A percentile compares a stretch with the other conserved stretches of the same genome.
phyloP scores from a whole-genome alignment of 2,797 vertebrate species.

The Cryptoprocta ferox region DNA sequence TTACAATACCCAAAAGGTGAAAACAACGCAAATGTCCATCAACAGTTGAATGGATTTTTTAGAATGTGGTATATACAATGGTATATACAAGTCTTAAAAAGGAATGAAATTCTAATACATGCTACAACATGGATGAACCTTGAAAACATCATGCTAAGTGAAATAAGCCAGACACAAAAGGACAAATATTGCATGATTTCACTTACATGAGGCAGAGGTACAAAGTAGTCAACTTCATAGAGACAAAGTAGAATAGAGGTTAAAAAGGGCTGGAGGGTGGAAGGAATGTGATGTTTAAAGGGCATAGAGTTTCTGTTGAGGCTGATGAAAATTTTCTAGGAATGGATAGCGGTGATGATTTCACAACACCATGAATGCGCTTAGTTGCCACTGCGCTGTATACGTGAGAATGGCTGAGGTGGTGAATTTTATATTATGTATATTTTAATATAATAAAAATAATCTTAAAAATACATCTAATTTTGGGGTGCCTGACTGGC shows the following conservation, averaged over 20 bases:
- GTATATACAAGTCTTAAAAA: neutral
- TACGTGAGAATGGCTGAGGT: neutral
- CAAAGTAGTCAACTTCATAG: constrained; percentile 12
- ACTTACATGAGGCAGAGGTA: neutral
- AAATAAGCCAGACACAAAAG: constrained; percentile 43
- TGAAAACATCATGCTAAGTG: constrained; percentile 21
- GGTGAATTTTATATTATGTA: neutral
- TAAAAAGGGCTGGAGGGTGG: neutral
- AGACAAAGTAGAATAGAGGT: neutral
- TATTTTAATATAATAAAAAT: neutral
- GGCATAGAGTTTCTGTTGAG: neutral
- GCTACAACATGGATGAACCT: neutral
- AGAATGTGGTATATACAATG: neutral
- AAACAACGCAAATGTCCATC: neutral
- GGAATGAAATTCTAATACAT: neutral
- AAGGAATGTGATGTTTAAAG: neutral
- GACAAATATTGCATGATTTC: constrained; percentile 26
- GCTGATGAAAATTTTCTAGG: neutral
- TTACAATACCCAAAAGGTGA: neutral
- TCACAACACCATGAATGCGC: neutral
- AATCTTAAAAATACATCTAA: constrained; percentile 8
- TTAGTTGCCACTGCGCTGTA: neutral
- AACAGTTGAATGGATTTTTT: neutral
- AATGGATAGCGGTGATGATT: neutral
- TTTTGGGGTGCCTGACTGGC: neutral